These are phyloP conservation scores for Dasysyrphus albostriatus DNA, from an alignment of 2,888 invertebrate species.

Conservation along the genomic window DNA sequence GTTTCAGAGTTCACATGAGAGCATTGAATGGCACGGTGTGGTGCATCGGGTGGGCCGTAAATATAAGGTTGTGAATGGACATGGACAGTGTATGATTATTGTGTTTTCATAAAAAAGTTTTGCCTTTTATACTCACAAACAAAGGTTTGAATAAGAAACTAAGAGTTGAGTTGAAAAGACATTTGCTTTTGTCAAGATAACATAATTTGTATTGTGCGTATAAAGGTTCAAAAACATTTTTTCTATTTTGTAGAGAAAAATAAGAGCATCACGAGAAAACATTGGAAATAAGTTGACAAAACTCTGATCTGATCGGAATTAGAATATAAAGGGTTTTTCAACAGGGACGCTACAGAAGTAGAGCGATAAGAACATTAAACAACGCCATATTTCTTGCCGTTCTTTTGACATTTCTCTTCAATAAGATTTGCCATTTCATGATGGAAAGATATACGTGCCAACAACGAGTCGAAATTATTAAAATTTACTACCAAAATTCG, in stretches of 20 bases:
- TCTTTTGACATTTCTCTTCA: no score
- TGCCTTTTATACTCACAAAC: neutral
- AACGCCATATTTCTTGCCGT: no score
- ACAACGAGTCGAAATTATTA: no score
- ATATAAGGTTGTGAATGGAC: slow-evolving; percentile 1
- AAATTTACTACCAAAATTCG: no score
- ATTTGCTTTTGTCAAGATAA: neutral
- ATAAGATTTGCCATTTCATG: no score
- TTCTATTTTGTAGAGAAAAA: neutral
- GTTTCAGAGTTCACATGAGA: slow-evolving; percentile 17
- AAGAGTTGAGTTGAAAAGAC: neutral
- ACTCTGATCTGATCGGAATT: no score
- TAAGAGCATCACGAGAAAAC: no score
- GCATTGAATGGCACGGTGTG: neutral
- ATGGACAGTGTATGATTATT: neutral
- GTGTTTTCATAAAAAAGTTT: neutral
- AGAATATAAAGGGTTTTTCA: no score
- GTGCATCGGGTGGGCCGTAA: neutral
- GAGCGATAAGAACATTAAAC: no score
- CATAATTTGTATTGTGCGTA: neutral
- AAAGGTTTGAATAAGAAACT: neutral
- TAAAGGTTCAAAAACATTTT: neutral
- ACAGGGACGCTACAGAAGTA: no score
- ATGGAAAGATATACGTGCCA: no score
- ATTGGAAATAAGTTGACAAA: no score